Percentiles rank a stretch among this genome's conserved stretches.
Conservation (phyloP, 2,113 vertebrate species). For the Actinemys pallida region DNA sequence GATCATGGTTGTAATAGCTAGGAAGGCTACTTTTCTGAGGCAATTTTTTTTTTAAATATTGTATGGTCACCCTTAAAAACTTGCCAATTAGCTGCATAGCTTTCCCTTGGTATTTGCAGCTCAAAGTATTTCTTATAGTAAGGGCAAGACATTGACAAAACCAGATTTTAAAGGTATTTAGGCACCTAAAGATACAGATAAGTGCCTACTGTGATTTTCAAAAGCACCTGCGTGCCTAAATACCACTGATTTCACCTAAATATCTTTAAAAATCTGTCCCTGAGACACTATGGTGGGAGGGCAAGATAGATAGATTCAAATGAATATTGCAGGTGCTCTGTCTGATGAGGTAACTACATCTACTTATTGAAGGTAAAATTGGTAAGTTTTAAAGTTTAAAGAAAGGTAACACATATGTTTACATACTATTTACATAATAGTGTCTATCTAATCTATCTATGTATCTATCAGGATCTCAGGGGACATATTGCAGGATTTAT, state of each 20-base stretch:
- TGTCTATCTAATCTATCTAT: background rate
- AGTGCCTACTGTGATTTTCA: background rate
- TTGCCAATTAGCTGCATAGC: background rate
- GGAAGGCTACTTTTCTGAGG: background rate
- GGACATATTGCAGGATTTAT: background rate
- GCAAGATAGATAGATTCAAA: background rate
- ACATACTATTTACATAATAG: background rate
- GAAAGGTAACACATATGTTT: background rate
- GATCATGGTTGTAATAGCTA: background rate
- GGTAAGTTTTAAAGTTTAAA: background rate
- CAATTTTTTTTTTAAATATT: background rate
- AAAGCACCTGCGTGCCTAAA: background rate
- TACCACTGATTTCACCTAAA: background rate
- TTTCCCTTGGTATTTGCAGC: background rate
- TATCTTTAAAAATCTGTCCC: background rate
- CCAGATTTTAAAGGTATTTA: background rate
- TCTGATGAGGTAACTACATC: background rate
- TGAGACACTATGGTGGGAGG: background rate
- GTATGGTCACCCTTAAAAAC: background rate
- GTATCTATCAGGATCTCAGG: background rate
- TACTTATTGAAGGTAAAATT: background rate
- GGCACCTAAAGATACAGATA: background rate
- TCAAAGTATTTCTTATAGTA: background rate
- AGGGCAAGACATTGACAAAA: background rate
- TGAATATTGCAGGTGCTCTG: background rate